Evolutionary conservation across 64 coral and sea anemone genomes (phyloP), one percentile per base, ranked within the genome.

Genomic region (Orbicella faveolata): DNA sequence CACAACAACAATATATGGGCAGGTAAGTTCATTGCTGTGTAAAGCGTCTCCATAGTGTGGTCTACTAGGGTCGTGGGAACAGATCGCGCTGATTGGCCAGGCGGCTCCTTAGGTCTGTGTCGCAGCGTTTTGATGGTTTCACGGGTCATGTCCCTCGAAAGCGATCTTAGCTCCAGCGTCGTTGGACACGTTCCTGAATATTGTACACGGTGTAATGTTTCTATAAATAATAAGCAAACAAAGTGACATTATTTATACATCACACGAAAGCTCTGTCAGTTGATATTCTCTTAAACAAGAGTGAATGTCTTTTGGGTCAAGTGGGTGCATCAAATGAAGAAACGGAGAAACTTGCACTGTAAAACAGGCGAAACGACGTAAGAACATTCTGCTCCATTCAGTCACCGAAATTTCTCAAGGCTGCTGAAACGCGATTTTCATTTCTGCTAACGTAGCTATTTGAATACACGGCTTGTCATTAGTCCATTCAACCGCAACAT

Each of bases 61-160:
- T 52, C 11, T 37, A 64, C 21, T 52, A 52, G 76, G 87, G 92
- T 94, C 92, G 92, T 94, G 92, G 92, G 92, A 94, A 94, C 92
- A 89, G 81, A 74, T 36, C 5, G 36, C 44, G 17, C 87, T 94
- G 61, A 94, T 94, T 94, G 92, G 87, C 20, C 70, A 25, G 19
- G 64, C 15, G 82, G 4, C 30, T 3, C 64, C 26, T 14, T 20
- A 9, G 16, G 64, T 41, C 16, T 84, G 37, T 79, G 36, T 52
- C 63, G 26, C 64, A 65, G 37, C 34, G 21, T 52, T 85, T 66
- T 73, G 52, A 85, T 73, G 82, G 65, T 85, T 85, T 85, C 37
- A 85, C 30, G 82, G 82, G 63, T 85, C 82, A 85, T 16, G 39
- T 52, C 64, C 12, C 37, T 16, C 37, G 19, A 85, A 85, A 85